Percentiles rank a stretch among this genome's conserved stretches.
phyloP scores from a whole-genome alignment of 37 sponge, comb jelly and placozoan species.

The Cladorhizidae sp. region DNA sequence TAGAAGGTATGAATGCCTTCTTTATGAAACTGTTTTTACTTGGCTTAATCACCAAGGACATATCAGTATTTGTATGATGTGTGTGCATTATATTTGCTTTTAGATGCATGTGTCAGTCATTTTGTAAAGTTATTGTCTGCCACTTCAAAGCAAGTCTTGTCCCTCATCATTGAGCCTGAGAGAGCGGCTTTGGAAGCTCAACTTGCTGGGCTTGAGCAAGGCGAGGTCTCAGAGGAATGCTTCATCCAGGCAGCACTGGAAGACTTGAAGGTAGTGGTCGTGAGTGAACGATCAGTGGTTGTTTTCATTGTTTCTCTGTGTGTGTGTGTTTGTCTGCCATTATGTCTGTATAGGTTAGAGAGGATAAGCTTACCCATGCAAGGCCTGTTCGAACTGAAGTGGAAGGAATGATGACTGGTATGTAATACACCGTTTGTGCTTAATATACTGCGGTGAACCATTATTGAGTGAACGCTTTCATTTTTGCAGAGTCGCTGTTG shows the following conservation, averaged over 20 bases:
- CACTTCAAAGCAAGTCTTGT: constrained; percentile 29
- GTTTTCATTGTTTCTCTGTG: neutral
- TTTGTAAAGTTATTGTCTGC: constrained; percentile 70
- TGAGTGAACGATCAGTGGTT: neutral
- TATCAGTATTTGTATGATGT: too few relatives aligned
- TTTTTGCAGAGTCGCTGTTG: too few relatives aligned
- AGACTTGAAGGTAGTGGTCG: constrained; percentile 41
- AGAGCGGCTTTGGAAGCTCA: constrained; percentile 37
- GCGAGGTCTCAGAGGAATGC: constrained; percentile 65
- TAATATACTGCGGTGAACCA: too few relatives aligned
- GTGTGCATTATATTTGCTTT: neutral
- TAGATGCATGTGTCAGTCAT: constrained; percentile 6
- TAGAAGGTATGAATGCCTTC: neutral
- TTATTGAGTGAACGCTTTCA: too few relatives aligned
- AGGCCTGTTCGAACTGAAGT: neutral
- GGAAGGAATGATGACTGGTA: neutral
- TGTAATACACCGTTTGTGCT: too few relatives aligned
- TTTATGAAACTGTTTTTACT: neutral
- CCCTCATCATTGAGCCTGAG: constrained; percentile 53
- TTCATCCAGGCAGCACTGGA: constrained; percentile 67
- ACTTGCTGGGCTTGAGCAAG: constrained; percentile 20
- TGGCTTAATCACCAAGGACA: too few relatives aligned
- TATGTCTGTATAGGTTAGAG: constrained; percentile 2
- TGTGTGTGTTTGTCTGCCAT: too few relatives aligned
- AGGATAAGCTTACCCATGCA: constrained; percentile 1